phyloP scores from a whole-genome alignment of 2,888 invertebrate genomes.

The Mystacides longicornis region DNA sequence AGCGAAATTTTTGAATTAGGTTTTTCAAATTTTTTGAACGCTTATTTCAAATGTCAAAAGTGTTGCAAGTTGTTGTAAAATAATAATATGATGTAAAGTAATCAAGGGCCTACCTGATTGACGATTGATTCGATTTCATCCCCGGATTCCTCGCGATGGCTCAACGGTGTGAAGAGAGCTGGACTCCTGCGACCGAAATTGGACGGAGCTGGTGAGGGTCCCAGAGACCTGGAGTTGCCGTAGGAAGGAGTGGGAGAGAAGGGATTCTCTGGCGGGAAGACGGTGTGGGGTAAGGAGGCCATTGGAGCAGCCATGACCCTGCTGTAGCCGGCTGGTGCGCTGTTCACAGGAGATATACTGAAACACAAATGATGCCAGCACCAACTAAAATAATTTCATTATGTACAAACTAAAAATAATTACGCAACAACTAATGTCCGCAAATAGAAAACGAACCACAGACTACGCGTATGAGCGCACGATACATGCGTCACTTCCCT shows the following conservation, averaged over 20 bases:
- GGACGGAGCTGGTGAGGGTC: slow-evolving; percentile 6
- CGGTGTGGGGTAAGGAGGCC: slow-evolving; percentile 45
- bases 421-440: not conserved
- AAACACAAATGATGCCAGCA: not conserved
- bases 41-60: too few relatives aligned
- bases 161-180: slow-evolving; percentile 34
- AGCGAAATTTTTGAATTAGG: too few relatives aligned
- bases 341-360: slow-evolving; percentile 48
- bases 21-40: too few relatives aligned
- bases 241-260: slow-evolving; percentile 3
- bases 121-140: slow-evolving; percentile 44
- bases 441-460: not conserved
- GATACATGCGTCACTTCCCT: too few relatives aligned
- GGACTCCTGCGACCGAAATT: slow-evolving; percentile 36
- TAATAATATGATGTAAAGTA: too few relatives aligned
- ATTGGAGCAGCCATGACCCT: slow-evolving; percentile 35
- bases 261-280: slow-evolving; percentile 40
- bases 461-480: too few relatives aligned
- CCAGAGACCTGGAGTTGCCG: not conserved
- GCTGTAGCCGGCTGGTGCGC: slow-evolving; percentile 42
- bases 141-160: slow-evolving; percentile 31
- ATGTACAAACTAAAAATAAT: not conserved
- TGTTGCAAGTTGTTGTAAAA: too few relatives aligned
- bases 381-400: not conserved
- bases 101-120: slow-evolving; percentile 55